Percentiles rank a stretch among this genome's conserved stretches.
Evolutionary conservation across 1,140 invertebrate genomes (phyloP).

Genomic region (Fopius arisanus): DNA sequence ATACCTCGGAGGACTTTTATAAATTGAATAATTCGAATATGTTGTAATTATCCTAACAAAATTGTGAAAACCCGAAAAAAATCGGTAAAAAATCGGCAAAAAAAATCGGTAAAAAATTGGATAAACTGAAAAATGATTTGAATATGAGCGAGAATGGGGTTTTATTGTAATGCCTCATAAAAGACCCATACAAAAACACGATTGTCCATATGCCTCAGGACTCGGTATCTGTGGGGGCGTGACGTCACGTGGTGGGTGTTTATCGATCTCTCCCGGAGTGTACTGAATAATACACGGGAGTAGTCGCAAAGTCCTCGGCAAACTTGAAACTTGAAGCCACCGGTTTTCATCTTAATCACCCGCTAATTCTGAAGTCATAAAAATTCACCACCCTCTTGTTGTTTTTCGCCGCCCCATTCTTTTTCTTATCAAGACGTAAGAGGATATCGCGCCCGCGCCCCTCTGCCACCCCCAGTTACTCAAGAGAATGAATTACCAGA

Average conservation of each 20-base stretch:
- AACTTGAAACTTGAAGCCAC: neutral
- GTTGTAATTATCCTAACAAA: no score
- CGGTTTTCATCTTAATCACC: no score
- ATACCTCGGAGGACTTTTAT: no score
- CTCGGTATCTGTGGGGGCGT: neutral
- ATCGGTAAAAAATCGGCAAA: no score
- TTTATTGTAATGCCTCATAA: neutral
- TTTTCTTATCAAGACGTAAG: neutral
- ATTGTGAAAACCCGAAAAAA: no score
- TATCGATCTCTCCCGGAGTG: constrained; percentile 14
- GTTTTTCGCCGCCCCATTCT: neutral
- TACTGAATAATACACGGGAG: neutral
- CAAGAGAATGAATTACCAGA: neutral
- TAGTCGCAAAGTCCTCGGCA: neutral
- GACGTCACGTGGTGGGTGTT: constrained; percentile 11
- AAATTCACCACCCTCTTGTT: neutral
- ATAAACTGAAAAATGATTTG: neutral
- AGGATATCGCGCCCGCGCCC: neutral
- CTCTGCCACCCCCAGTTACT: neutral
- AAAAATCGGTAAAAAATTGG: neutral
- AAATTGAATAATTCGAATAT: no score
- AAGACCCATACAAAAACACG: neutral
- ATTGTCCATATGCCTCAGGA: neutral
- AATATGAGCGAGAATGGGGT: no score
- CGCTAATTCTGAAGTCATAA: neutral